Evolutionary conservation across 2,888 invertebrate species (phyloP).

Genomic region (Lomographa bimaculata): DNA sequence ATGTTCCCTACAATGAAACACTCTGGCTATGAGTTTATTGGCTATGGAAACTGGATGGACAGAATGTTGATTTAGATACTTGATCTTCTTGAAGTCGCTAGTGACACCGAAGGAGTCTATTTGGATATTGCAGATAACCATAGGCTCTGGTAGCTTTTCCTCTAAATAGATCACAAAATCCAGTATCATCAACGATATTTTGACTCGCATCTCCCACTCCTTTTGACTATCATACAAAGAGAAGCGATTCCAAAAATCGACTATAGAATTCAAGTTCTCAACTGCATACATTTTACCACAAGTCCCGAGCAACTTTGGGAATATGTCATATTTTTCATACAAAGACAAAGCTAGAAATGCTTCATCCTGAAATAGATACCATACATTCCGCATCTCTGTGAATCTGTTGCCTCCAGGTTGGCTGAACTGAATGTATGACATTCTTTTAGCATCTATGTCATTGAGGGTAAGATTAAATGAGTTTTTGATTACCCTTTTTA

Average conservation of each 20-base stretch:
- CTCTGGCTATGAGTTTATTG: conserved; percentile 70
- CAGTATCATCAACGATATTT: conserved; percentile 83
- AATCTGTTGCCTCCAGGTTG: conserved; percentile 59
- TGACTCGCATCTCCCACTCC: conserved; percentile 83
- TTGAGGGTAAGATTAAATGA: conserved; percentile 82
- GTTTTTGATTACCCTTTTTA: conserved; percentile 73
- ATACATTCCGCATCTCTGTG: conserved; percentile 84
- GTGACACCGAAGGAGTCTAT: conserved; percentile 86
- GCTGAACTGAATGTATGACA: conserved; percentile 68
- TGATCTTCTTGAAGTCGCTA: conserved; percentile 73
- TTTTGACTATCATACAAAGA: conserved; percentile 76
- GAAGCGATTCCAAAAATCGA: conserved; percentile 76
- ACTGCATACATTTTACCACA: conserved; percentile 87
- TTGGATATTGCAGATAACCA: conserved; percentile 88
- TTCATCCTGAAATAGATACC: conserved; percentile 86
- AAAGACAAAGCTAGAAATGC: conserved; percentile 86
- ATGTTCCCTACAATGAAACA: conserved; percentile 78
- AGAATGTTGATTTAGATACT: conserved; percentile 86
- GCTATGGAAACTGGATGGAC: conserved; percentile 83
- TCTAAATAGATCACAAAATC: conserved; percentile 85
- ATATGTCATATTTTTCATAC: conserved; percentile 84
- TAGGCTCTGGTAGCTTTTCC: conserved; percentile 81
- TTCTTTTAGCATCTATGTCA: conserved; percentile 69
- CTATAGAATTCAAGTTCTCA: conserved; percentile 84
- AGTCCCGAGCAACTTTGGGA: conserved; percentile 86